Evolutionary conservation across 2,888 invertebrate genomes (phyloP), one percentile per base, ranked within the genome.

Genomic region (Chrysolina haemoptera): DNA sequence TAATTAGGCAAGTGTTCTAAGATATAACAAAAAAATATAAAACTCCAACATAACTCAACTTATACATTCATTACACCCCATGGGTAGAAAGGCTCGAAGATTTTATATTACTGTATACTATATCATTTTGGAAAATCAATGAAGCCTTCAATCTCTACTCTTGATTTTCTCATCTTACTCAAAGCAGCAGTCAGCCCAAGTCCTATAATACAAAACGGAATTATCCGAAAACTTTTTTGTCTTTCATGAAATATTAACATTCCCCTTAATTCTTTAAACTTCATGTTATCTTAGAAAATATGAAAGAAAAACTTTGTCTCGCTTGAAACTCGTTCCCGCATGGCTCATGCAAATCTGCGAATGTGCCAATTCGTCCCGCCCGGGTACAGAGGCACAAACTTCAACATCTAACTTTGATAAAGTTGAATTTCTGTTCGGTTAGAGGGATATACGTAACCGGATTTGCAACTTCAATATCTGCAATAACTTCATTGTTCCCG

Each of bases 401-500:
- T 68, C 20, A 50, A 64, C 48, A 65, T 68, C 59, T 65, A 68
- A 74, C 74, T 74, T 74, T 59, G 68, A 62, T 64, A 35, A 68
- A 74, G 74, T 68, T 55, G 35, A 71, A 71, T 68, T 74, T 71
- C 74, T 46, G 43, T 70, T 46, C 63, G 22, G 18, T 22, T 10
- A 14, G 14, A 11, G 14, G 43, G 65, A 65, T 65, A 43, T 46
- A 18, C 68, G 35, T 75, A 77, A 75, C 67, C 77, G 70, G 75
- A 77, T 77, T 75, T 75, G 74, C 70, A 78, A 76, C 74, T 76
- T 68, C 77, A 74, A 77, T 77, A 73, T 77, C 69, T 73, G 70
- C 75, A 69, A 75, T 78, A 78, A 78, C 76, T 76, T 76, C 73
- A 75, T 76, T 78, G 78, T 76, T 64, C 67, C 48, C 66, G 35